Evolutionary conservation across 2,888 invertebrate genomes (phyloP), one percentile per base, ranked within the genome.

Genomic region (Hypsopygia costalis): DNA sequence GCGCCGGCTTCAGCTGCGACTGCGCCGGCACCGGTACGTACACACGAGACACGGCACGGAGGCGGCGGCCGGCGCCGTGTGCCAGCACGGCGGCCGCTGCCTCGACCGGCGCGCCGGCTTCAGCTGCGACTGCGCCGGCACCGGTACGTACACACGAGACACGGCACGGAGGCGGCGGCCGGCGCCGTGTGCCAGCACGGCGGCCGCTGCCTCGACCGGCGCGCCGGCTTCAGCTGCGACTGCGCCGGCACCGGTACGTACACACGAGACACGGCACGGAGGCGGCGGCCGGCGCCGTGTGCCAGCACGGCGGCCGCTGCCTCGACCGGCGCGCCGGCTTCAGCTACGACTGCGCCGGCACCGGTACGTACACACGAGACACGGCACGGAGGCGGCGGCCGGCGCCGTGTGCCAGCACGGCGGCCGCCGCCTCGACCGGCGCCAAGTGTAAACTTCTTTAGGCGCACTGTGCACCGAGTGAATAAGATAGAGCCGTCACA

Each of bases 51-150:
- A n/a, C n/a, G n/a, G n/a, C n/a, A n/a, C n/a, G n/a, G n/a, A n/a
- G n/a, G n/a, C n/a, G n/a, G n/a, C n/a, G 41, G 91, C 65, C 66
- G 87, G 71, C 16, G 77, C 79, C 47, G 93, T 93, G 0, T 96
- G 96, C 60, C 90, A 91, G 68, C 93, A 96, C 85, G 91, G 90
- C 25, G 96, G 95, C 2, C 82, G 86, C 50, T 97, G 97, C 66
- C 82, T 88, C 32, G 94, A 94, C 76, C 91, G 90, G 5, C 76
- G 93, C 12, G 92, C 92, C 47, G 80, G 75, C 50, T 93, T 85
- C 81, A 85, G 81, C 38, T 97, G 96, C 77, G 92, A 95, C 71
- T 97, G 96, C 62, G 71, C 70, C 1, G 87, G 78, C 43, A 94
- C 94, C 1, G 93, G 92, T 91, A 55, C 52, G 62, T 46, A 16